phyloP scores from a whole-genome alignment of 2,113 vertebrate species.

The Shinisaurus crocodilurus region DNA sequence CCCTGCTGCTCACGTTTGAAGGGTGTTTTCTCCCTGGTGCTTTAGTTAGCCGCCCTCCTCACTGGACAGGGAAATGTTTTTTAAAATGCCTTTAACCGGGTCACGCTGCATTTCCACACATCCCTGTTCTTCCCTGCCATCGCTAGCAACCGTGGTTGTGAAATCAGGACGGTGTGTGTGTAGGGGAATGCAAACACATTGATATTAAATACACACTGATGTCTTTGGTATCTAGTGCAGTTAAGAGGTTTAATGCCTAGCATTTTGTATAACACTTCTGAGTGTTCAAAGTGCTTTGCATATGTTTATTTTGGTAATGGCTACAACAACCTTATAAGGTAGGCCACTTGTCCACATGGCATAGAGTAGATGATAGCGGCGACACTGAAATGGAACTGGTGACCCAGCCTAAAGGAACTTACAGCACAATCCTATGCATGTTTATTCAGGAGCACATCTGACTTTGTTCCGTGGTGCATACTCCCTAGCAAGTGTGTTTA shows the following conservation, averaged over 20 bases:
- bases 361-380: no score
- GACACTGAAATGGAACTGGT: background rate
- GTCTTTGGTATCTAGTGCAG: background rate
- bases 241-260: background rate
- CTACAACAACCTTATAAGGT: background rate
- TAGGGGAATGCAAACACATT: no score
- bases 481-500: background rate
- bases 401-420: background rate
- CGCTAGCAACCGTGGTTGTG: background rate
- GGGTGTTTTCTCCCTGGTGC: background rate
- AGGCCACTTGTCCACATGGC: no score
- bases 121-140: background rate
- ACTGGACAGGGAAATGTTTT: background rate
- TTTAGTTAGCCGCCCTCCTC: background rate
- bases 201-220: background rate
- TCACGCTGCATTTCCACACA: background rate
- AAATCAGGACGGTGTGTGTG: background rate
- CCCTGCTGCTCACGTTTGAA: background rate
- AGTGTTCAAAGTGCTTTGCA: background rate
- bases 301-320: background rate
- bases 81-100: background rate
- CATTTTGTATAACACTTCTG: background rate
- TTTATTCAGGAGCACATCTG: no score
- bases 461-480: background rate
- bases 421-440: background rate